Evolutionary conservation across 2,888 invertebrate species (phyloP).

Genomic region (Acanthoscelides obtectus): DNA sequence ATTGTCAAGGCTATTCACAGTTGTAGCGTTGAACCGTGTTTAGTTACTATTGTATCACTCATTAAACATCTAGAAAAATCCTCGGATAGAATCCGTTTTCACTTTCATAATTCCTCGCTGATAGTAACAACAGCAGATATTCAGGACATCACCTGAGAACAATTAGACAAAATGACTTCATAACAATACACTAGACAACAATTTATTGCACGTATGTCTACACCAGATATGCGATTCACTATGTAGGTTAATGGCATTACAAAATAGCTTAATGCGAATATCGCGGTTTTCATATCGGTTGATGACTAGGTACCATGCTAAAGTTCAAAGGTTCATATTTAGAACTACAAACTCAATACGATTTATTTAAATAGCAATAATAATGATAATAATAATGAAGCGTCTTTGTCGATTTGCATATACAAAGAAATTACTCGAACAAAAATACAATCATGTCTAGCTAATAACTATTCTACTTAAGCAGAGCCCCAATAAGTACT

Average conservation of each 20-base stretch:
- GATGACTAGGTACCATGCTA: not conserved
- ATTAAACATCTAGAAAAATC: not conserved
- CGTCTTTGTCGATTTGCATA: too few relatives aligned
- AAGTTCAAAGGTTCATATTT: too few relatives aligned
- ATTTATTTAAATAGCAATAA: too few relatives aligned
- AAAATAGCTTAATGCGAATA: not conserved
- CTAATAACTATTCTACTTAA: too few relatives aligned
- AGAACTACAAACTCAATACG: too few relatives aligned
- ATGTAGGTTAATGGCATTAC: not conserved
- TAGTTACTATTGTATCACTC: too few relatives aligned
- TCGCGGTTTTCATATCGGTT: not conserved
- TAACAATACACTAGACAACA: not conserved
- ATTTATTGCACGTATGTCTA: not conserved
- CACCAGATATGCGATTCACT: not conserved
- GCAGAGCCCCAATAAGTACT: too few relatives aligned
- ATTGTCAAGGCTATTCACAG: too few relatives aligned
- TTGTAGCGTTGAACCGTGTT: too few relatives aligned
- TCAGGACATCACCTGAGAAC: not conserved
- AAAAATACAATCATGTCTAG: too few relatives aligned
- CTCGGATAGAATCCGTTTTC: not conserved
- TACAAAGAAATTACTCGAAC: too few relatives aligned
- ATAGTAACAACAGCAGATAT: not conserved
- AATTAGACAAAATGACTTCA: not conserved
- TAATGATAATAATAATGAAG: too few relatives aligned
- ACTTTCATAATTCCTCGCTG: not conserved